Evolutionary conservation across 2,113 vertebrate genomes (phyloP).

Genomic region (Mungos mungo): DNA sequence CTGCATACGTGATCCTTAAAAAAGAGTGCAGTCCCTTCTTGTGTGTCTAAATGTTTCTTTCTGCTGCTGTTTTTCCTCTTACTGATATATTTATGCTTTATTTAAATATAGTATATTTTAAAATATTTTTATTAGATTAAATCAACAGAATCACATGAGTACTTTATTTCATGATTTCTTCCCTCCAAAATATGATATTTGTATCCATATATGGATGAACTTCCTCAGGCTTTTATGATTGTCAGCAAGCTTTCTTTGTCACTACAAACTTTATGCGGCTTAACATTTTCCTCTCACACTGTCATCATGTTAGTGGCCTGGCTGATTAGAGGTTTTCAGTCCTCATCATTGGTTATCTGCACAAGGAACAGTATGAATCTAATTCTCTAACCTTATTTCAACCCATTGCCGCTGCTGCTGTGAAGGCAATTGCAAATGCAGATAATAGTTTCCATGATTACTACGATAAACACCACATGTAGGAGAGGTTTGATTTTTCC

Average conservation of each 20-base stretch:
- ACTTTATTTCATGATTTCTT: not conserved
- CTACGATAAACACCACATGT: slow-evolving; percentile 40
- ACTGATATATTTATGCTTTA: not conserved
- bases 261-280: slow-evolving; percentile 49
- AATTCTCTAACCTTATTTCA: slow-evolving; percentile 53
- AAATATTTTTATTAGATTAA: slow-evolving; percentile 37
- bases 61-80: not conserved
- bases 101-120: not conserved
- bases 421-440: slow-evolving; percentile 72
- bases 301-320: slow-evolving; percentile 50
- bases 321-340: slow-evolving; percentile 58
- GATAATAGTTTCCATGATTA: slow-evolving; percentile 73
- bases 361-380: slow-evolving; percentile 58
- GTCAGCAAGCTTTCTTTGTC: slow-evolving; percentile 17
- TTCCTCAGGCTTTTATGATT: not conserved
- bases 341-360: slow-evolving; percentile 52
- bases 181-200: not conserved
- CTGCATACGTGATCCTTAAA: not conserved
- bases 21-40: not conserved
- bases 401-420: slow-evolving; percentile 57
- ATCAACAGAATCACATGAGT: not conserved
- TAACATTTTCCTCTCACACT: not conserved
- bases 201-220: not conserved
- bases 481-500: slow-evolving; percentile 48
- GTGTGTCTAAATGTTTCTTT: not conserved